Base-by-base conservation (phyloP, 2,113 vertebrate genomes). In the Tychaedon coryphoeus region DNA sequence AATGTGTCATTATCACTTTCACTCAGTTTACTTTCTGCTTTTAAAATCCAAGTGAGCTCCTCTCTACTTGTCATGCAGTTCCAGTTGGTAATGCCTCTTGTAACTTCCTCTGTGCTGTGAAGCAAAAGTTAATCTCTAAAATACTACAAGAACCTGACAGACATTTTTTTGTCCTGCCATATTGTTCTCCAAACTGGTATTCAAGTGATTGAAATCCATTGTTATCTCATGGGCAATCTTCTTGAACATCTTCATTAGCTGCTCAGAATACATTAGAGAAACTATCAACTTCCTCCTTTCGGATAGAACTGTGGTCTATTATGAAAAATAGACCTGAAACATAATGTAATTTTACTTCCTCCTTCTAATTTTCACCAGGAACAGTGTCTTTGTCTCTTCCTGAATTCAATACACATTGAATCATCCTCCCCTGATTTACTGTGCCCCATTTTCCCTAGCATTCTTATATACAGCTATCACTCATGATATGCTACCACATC, bases 1-100 rank as follows among this genome's bases (percentile, higher is more conserved):
- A 92, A 73, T 34, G 34, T 80, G 47, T 86, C 82, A 73, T 73
- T 12, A 93, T 83, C 72, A 67, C 86, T 95, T 97, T 95, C 92
- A 76, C 47, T 65, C 75, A 14, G 50, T 90, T 86, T 92, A 77
- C 42, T 25, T 90, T 94, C 75, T 65, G 42, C 71, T 34, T 86
- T 79, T 90, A 69, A 86, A 80, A 70, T 73, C 29, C 62, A 62
- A 83, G 40, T 54, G 19, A 83, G 23, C 16, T 92, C 22, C 29
- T 92, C 34, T 74, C 24, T 70, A 19, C 16, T 73, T 28, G 7
- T 79, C 45, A 58, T 24, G 54, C 31, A 76, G 8, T 51, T 87
- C 2, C 1, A 51, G 10, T 19, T 81, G 17, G 10, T 73, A 51
- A 38, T 58, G n/a, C 14, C 34, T 72, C 23, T 62, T 48, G 11